Evolutionary conservation across 2,797 vertebrate species (phyloP).

Genomic region (Paguma larvata): DNA sequence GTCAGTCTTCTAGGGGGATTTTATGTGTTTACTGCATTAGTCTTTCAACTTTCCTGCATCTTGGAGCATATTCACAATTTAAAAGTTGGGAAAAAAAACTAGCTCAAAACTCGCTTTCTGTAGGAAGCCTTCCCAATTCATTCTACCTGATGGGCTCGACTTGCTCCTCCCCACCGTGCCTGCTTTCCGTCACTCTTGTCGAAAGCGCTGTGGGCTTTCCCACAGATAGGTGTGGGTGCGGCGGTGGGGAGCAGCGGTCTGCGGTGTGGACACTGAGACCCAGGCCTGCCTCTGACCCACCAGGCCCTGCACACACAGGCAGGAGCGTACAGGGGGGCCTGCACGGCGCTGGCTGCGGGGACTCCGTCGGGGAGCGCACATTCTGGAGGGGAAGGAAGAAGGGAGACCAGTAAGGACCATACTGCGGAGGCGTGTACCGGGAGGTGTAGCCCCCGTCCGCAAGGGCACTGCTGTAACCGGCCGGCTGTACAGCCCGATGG

Average conservation of each 20-base stretch:
- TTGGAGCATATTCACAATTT: not conserved
- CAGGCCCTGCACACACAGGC: not conserved
- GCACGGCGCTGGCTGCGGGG: too few species aligned
- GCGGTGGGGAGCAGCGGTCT: not conserved
- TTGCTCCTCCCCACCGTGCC: not conserved
- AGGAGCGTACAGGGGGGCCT: not conserved
- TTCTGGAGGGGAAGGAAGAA: not conserved
- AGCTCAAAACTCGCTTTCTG: not conserved
- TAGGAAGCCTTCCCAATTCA: not conserved
- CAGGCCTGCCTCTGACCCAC: not conserved
- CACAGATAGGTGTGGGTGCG: accelerated
- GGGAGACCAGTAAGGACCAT: not conserved
- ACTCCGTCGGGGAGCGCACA: not conserved
- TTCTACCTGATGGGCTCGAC: accelerated
- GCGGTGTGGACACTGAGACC: not conserved
- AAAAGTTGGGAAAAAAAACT: not conserved
- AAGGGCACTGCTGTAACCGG: not conserved
- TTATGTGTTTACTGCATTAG: not conserved
- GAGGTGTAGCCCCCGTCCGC: accelerated
- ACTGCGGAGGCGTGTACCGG: accelerated
- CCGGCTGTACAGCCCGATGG: accelerated
- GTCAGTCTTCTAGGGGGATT: not conserved
- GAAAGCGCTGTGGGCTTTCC: not conserved
- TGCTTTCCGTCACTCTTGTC: accelerated
- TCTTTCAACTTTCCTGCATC: not conserved